These are phyloP conservation scores for Periphyllus acericola DNA, from an alignment of 2,888 invertebrate genomes.

Conservation along the genomic window DNA sequence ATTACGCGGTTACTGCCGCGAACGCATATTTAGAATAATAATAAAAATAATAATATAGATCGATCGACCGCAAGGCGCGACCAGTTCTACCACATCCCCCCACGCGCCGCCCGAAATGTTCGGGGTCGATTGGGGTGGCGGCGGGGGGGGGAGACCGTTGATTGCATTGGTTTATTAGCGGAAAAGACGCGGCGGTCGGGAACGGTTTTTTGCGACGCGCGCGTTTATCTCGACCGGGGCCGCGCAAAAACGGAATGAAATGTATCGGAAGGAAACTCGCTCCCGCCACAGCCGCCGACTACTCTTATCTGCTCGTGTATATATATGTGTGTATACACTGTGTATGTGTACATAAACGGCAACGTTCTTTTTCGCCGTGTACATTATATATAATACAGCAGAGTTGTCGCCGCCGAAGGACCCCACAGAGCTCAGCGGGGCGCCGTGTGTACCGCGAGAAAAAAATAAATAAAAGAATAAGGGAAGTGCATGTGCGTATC, in stretches of 20 bases:
- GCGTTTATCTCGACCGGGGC: conserved; percentile 61
- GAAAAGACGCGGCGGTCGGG: conserved; percentile 54
- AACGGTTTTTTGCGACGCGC: conserved; percentile 56
- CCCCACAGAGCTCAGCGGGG: conserved; percentile 43
- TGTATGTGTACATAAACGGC: background rate
- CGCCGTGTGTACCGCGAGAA: background rate
- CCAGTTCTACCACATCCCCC: background rate
- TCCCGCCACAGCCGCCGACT: conserved; percentile 47
- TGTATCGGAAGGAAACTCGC: conserved; percentile 61
- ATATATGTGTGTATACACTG: background rate
- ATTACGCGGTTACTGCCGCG: no score
- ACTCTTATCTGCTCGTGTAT: conserved; percentile 44
- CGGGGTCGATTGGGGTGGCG: background rate
- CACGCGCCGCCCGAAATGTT: background rate
- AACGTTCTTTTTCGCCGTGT: conserved; percentile 39
- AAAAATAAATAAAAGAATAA: conserved; percentile 43
- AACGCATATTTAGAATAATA: no score
- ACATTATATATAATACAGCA: background rate
- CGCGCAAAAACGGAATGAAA: conserved; percentile 61
- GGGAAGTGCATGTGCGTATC: conserved; percentile 41
- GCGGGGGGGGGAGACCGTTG: conserved; percentile 20
- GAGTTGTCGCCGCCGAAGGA: conserved; percentile 23
- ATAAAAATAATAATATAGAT: no score
- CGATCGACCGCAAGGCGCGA: conserved; percentile 10
- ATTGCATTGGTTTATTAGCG: conserved; percentile 61